Evolutionary conservation across 2,113 vertebrate genomes (phyloP).

Genomic region (Istiophorus platypterus): DNA sequence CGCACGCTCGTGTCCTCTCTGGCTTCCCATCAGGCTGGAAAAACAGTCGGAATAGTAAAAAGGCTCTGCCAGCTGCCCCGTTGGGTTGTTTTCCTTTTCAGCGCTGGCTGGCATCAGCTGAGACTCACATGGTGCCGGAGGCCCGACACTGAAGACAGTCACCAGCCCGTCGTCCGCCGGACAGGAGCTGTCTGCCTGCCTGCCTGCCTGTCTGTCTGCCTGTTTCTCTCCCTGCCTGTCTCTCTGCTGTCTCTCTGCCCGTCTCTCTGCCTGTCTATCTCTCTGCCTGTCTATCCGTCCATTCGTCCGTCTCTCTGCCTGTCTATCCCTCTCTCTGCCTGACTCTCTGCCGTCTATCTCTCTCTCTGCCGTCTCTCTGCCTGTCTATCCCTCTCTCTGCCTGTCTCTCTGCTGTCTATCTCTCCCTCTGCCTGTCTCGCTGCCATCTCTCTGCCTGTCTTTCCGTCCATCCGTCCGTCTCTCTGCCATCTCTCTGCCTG

Average conservation of each 20-base stretch:
- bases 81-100: not conserved
- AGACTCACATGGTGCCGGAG: conserved; percentile 46
- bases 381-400: not conserved
- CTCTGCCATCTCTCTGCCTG: no score
- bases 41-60: not conserved
- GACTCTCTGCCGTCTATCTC: no score
- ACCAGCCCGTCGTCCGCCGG: conserved; percentile 45
- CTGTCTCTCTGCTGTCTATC: no score
- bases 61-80: conserved; percentile 19
- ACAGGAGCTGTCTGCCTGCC: conserved; percentile 5
- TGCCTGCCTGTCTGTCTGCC: not conserved
- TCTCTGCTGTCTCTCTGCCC: not conserved
- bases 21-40: conserved; percentile 16
- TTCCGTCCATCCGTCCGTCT: no score
- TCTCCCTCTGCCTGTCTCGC: not conserved
- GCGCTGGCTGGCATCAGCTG: conserved; percentile 24
- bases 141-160: conserved; percentile 31
- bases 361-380: no score
- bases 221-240: not conserved
- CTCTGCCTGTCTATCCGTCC: not conserved
- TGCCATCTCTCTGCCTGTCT: no score
- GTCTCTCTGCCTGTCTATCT: not conserved
- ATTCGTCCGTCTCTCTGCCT: not conserved
- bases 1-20: not conserved
- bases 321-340: conserved; percentile 3